Evolutionary conservation across 2,113 vertebrate species (phyloP).

Genomic region (Ramphastos sulfuratus): DNA sequence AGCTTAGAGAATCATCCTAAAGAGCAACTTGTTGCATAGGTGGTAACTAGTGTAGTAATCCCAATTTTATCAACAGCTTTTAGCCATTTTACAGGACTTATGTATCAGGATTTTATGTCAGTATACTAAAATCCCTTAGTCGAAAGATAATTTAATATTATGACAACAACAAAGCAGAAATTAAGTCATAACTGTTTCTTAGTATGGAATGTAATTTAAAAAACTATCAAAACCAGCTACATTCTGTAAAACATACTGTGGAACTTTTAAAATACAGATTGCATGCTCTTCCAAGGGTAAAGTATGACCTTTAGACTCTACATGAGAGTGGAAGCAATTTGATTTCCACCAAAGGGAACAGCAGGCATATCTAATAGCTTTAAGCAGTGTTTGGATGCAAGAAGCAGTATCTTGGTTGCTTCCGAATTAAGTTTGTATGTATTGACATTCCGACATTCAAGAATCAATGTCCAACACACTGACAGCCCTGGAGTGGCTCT

Average conservation of each 20-base stretch:
- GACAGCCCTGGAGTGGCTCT: background rate
- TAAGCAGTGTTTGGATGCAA: background rate
- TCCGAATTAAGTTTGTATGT: conserved; percentile 17
- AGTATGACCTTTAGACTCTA: background rate
- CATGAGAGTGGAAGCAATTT: background rate
- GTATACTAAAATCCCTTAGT: background rate
- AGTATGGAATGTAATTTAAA: background rate
- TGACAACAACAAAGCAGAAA: background rate
- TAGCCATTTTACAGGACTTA: background rate
- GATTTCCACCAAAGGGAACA: conserved; percentile 14
- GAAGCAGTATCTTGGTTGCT: background rate
- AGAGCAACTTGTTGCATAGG: background rate
- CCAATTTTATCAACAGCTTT: background rate
- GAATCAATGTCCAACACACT: background rate
- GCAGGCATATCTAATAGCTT: background rate
- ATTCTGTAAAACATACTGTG: background rate
- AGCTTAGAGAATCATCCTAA: background rate
- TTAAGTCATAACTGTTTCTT: background rate
- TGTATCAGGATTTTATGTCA: background rate
- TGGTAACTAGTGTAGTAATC: background rate
- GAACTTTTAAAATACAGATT: background rate
- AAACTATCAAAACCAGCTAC: background rate
- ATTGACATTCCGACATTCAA: background rate
- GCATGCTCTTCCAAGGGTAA: background rate
- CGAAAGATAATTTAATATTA: background rate